Evolutionary conservation across 1,140 invertebrate genomes (phyloP).

Genomic region (Scaptodrosophila lebanonensis): DNA sequence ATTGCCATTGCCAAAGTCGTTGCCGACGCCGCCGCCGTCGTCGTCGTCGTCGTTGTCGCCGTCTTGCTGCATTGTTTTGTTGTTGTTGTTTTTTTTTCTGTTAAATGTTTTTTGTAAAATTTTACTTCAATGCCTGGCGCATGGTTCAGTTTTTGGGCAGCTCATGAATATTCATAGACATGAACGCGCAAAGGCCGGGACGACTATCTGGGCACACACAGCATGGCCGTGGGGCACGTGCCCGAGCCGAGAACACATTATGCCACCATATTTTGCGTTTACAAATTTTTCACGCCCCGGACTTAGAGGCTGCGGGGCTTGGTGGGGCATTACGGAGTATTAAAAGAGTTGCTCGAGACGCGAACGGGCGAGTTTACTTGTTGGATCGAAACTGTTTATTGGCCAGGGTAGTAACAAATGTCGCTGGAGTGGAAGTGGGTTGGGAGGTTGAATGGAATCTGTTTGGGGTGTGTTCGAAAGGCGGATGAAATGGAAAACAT

Average conservation of each 20-base stretch:
- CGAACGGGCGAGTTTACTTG: too few species aligned
- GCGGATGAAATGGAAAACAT: too few species aligned
- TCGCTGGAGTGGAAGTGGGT: too few species aligned
- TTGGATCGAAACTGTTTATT: slow-evolving; percentile 13
- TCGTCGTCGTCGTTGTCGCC: too few species aligned
- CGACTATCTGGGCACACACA: slow-evolving; percentile 45
- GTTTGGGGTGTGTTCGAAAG: too few species aligned
- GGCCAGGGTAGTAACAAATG: not conserved
- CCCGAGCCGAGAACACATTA: slow-evolving; percentile 3
- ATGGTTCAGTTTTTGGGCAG: slow-evolving; percentile 56
- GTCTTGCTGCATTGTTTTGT: too few species aligned
- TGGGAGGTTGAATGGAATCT: too few species aligned
- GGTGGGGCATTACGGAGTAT: too few species aligned
- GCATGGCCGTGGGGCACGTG: not conserved
- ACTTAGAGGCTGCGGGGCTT: not conserved
- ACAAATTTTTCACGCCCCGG: slow-evolving; percentile 21
- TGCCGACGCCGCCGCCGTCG: too few species aligned
- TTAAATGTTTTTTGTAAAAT: too few species aligned
- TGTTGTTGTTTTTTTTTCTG: too few species aligned
- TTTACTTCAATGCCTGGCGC: slow-evolving; percentile 29
- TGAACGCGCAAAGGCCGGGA: slow-evolving; percentile 56
- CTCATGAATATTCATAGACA: slow-evolving; percentile 72
- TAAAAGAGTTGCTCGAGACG: slow-evolving; percentile 4
- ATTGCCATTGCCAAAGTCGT: too few species aligned
- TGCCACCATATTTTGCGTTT: slow-evolving; percentile 32